Evolutionary conservation across 2,888 invertebrate species (phyloP).

Genomic region (Steinernema scapterisci): DNA sequence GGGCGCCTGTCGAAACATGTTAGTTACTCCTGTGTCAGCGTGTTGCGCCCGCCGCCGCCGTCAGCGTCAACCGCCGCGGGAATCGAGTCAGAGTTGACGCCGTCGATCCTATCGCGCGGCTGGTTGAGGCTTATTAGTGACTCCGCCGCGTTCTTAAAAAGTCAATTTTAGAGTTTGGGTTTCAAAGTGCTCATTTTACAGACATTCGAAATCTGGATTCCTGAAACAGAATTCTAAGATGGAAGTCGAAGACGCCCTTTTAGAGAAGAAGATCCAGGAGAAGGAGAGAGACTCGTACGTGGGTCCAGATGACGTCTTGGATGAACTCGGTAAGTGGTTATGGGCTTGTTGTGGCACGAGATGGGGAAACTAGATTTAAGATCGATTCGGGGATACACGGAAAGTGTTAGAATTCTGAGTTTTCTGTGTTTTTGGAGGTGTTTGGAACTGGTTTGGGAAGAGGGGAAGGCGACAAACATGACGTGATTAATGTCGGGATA

Average conservation of each 20-base stretch:
- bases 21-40: conserved; percentile 3
- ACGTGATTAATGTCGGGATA: not conserved
- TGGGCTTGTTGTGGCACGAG: not conserved
- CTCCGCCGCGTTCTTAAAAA: not conserved
- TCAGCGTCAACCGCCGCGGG: not conserved
- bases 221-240: not conserved
- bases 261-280: not conserved
- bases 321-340: not conserved
- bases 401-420: not conserved
- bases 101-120: not conserved
- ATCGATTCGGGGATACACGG: not conserved
- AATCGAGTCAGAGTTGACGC: not conserved
- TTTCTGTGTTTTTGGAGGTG: not conserved
- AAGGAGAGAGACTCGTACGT: conserved; percentile 2
- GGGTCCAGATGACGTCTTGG: conserved; percentile 8
- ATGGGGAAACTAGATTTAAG: not conserved
- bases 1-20: conserved; percentile 21
- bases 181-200: not conserved
- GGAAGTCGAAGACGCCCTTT: conserved; percentile 5
- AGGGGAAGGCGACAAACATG: too few relatives aligned
- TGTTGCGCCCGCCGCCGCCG: not conserved
- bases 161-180: not conserved
- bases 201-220: not conserved
- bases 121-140: not conserved
- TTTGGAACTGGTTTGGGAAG: not conserved